Evolutionary conservation across 2,113 vertebrate genomes (phyloP).

Genomic region (Numenius arquata): DNA sequence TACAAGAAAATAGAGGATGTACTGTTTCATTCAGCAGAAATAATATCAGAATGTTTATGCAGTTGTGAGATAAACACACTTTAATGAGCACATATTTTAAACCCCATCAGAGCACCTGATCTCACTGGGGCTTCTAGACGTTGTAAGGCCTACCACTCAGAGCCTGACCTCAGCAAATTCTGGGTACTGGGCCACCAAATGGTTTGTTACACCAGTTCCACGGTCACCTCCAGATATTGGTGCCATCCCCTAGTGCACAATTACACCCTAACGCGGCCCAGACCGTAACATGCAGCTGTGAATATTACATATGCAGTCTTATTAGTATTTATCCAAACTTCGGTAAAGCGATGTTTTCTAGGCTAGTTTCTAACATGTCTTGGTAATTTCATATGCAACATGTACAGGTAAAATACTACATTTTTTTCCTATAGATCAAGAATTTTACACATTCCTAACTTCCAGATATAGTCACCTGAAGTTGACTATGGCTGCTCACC

Average conservation of each 20-base stretch:
- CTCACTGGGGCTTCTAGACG: background rate
- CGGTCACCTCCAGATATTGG: background rate
- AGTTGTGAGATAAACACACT: background rate
- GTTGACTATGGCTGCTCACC: background rate
- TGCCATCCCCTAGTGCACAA: background rate
- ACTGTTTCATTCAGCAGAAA: background rate
- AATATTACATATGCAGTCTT: background rate
- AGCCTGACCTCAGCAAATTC: accelerated
- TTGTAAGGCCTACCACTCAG: background rate
- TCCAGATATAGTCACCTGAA: background rate
- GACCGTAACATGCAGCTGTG: background rate
- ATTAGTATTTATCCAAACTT: background rate
- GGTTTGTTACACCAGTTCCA: background rate
- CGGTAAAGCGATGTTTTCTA: background rate
- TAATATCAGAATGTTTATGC: background rate
- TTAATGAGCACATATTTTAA: accelerated
- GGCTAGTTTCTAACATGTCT: background rate
- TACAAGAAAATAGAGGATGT: background rate
- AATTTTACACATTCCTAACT: background rate
- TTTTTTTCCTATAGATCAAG: background rate
- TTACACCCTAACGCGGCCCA: background rate
- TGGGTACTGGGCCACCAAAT: background rate
- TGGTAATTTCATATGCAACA: background rate
- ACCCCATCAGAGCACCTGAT: background rate
- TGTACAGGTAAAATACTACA: background rate